Evolutionary conservation across 2,888 invertebrate genomes (phyloP).

Genomic region (Hirtodrosophila confusa): DNA sequence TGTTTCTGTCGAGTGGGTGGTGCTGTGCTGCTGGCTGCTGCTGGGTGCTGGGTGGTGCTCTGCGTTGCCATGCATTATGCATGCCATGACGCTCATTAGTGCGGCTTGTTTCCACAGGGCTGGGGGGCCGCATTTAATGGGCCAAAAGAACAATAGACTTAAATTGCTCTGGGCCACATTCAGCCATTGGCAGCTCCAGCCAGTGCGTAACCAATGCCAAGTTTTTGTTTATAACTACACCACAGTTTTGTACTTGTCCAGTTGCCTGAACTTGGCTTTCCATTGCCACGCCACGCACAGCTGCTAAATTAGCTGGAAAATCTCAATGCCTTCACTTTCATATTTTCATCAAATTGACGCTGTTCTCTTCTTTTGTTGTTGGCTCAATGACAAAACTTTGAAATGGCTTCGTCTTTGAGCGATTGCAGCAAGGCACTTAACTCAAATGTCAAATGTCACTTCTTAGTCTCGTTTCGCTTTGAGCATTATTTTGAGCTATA

Average conservation of each 20-base stretch:
- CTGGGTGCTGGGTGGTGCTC: slow-evolving; percentile 12
- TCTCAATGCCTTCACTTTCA: slow-evolving; percentile 46
- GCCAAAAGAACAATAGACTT: slow-evolving; percentile 70
- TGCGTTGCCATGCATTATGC: slow-evolving; percentile 62
- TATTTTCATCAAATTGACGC: slow-evolving; percentile 48
- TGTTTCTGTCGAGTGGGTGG: slow-evolving; percentile 57
- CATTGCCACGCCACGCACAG: slow-evolving; percentile 34
- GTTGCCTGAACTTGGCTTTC: slow-evolving; percentile 24
- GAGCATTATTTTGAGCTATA: slow-evolving; percentile 17
- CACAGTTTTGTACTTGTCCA: background rate
- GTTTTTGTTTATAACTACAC: background rate
- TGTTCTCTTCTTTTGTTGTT: slow-evolving; percentile 20
- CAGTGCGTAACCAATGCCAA: slow-evolving; percentile 36
- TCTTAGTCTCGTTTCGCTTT: slow-evolving; percentile 26
- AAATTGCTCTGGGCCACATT: slow-evolving; percentile 52
- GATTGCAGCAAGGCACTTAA: slow-evolving; percentile 70
- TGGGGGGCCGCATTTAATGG: slow-evolving; percentile 46
- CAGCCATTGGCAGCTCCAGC: slow-evolving; percentile 21
- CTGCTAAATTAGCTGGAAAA: slow-evolving; percentile 58
- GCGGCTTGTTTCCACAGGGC: slow-evolving; percentile 44
- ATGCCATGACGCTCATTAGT: slow-evolving; percentile 75
- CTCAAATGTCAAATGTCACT: slow-evolving; percentile 67
- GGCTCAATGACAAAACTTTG: slow-evolving; percentile 69
- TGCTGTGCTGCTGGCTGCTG: background rate
- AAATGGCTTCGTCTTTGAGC: slow-evolving; percentile 66